Evolutionary conservation across 2,888 invertebrate species (phyloP).

Genomic region (Parnassius glacialis): DNA sequence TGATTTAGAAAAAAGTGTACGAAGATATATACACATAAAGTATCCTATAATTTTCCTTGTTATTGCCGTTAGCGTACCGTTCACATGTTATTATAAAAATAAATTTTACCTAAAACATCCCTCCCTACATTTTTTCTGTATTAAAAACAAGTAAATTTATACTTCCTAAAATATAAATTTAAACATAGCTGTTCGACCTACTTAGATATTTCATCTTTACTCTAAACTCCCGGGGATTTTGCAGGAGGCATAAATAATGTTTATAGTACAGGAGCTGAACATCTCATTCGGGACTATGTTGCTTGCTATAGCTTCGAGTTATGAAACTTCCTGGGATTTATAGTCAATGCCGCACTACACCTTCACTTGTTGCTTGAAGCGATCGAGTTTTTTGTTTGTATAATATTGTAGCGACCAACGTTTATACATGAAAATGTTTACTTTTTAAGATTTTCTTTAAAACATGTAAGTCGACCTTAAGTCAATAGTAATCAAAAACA

Average conservation of each 20-base stretch:
- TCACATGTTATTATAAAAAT: too few species aligned
- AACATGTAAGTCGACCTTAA: too few species aligned
- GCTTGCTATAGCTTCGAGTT: slow-evolving; percentile 41
- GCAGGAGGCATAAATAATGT: slow-evolving; percentile 53
- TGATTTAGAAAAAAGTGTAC: too few species aligned
- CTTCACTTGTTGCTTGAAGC: slow-evolving; percentile 38
- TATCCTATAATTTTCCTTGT: too few species aligned
- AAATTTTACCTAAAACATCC: too few species aligned
- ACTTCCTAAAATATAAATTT: slow-evolving; percentile 16
- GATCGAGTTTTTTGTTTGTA: slow-evolving; percentile 40
- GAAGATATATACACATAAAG: too few species aligned
- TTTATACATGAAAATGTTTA: too few species aligned
- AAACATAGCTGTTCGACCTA: slow-evolving; percentile 31
- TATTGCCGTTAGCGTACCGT: too few species aligned
- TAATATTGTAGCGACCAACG: not conserved
- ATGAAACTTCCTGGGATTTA: slow-evolving; percentile 55
- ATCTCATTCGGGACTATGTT: slow-evolving; percentile 49
- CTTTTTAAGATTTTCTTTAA: too few species aligned
- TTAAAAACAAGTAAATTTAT: slow-evolving; percentile 10
- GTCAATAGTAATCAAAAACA: too few species aligned
- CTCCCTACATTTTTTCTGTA: not conserved
- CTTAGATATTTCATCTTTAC: slow-evolving; percentile 39
- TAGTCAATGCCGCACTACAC: slow-evolving; percentile 43
- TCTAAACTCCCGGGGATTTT: slow-evolving; percentile 39
- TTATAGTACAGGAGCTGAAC: slow-evolving; percentile 50